Percentiles rank a stretch among this genome's conserved stretches.
phyloP scores from a whole-genome alignment of 2,888 invertebrate genomes.

The Amitus sp. region DNA sequence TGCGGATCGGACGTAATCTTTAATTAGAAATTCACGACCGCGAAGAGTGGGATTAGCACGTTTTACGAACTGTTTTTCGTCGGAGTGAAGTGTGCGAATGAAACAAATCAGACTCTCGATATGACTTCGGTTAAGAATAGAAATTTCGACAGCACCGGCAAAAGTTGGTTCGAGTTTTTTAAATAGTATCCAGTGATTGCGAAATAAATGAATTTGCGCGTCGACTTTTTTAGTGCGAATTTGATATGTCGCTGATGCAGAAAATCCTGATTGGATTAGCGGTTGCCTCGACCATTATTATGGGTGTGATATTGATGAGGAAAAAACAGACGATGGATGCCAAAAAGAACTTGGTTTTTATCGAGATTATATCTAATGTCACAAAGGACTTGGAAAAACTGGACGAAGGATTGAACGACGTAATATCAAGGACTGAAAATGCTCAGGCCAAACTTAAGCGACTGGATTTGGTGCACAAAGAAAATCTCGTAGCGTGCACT shows the following conservation, averaged over 20 bases:
- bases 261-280: conserved; percentile 41
- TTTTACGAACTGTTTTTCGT: background rate
- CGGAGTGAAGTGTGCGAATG: background rate
- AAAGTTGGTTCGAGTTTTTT: background rate
- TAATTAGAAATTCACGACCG: too few species aligned
- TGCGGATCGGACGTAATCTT: conserved; percentile 11
- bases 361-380: conserved; percentile 50
- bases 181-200: background rate
- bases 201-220: background rate
- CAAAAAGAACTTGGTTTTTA: conserved; percentile 33
- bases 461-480: conserved; percentile 44
- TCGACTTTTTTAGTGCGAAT: too few species aligned
- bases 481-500: conserved; percentile 46
- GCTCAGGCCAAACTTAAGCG: conserved; percentile 41
- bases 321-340: conserved; percentile 40
- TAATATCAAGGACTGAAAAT: conserved; percentile 43
- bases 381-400: conserved; percentile 50
- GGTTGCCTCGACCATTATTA: conserved; percentile 36
- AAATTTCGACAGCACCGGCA: background rate
- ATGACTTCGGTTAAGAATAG: too few species aligned
- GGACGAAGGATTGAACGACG: conserved; percentile 47
- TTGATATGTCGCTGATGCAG: conserved; percentile 35
- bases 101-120: background rate
- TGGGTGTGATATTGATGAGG: conserved; percentile 39
- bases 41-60: too few species aligned